Evolutionary conservation across 2,797 vertebrate species (phyloP).

Genomic region (Distichodus sexfasciatus): DNA sequence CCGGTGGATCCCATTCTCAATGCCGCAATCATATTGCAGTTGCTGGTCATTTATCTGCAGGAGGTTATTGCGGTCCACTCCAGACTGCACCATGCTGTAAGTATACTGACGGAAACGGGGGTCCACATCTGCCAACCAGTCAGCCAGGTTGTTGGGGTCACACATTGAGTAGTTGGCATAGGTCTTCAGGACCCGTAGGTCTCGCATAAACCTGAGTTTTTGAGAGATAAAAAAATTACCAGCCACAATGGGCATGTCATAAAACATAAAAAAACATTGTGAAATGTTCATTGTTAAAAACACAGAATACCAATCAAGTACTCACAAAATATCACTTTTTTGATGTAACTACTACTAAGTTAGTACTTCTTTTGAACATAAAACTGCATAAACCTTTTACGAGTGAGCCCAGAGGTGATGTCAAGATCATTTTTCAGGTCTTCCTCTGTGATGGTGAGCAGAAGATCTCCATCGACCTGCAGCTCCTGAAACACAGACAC

Average conservation of each 20-base stretch:
- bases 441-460: slow-evolving; percentile 85
- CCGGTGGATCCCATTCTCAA: slow-evolving; percentile 86
- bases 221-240: too few species aligned
- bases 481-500: slow-evolving; percentile 75
- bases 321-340: not conserved
- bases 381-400: slow-evolving; percentile 81
- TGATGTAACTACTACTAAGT: too few species aligned
- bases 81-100: slow-evolving; percentile 87
- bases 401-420: slow-evolving; percentile 83
- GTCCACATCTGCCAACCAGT: slow-evolving; percentile 88
- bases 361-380: too few species aligned
- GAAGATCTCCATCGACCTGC: slow-evolving; percentile 93
- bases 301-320: not conserved
- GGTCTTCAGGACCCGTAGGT: slow-evolving; percentile 90
- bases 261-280: not conserved
- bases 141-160: slow-evolving; percentile 92
- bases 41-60: slow-evolving; percentile 88
- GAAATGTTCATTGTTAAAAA: not conserved
- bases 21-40: slow-evolving; percentile 84
- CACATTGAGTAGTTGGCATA: slow-evolving; percentile 94
- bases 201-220: slow-evolving; percentile 84
- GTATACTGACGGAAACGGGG: slow-evolving; percentile 94
- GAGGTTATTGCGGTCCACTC: slow-evolving; percentile 83
- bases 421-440: slow-evolving; percentile 84
- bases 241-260: not conserved